Percentiles rank a stretch among this genome's conserved stretches.
Evolutionary conservation across 1,140 invertebrate species (phyloP).

Genomic region (Leptonema lineaticorne): DNA sequence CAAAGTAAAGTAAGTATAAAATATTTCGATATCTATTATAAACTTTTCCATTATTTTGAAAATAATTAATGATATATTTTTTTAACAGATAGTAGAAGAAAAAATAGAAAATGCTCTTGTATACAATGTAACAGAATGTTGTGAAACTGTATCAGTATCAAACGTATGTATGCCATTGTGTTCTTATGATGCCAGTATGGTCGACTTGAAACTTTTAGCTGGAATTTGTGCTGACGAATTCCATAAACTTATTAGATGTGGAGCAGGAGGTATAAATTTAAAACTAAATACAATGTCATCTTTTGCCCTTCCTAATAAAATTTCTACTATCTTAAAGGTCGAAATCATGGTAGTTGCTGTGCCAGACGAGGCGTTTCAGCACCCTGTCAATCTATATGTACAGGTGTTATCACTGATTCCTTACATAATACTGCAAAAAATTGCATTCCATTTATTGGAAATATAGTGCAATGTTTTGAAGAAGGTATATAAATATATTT

Average conservation of each 20-base stretch:
- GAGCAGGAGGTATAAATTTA: conserved; percentile 53
- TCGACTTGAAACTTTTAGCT: conserved; percentile 68
- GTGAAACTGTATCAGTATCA: conserved; percentile 67
- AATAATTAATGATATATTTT: not conserved
- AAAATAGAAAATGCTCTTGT: conserved; percentile 55
- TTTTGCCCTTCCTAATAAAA: too few relatives aligned
- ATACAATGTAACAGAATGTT: conserved; percentile 80
- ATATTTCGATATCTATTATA: not conserved
- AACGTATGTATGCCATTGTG: conserved; percentile 76
- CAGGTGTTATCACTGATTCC: conserved; percentile 63
- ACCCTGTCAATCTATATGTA: conserved; percentile 71
- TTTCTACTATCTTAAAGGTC: conserved; percentile 50
- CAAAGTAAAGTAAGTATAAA: conserved; percentile 57
- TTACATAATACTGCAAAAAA: conserved; percentile 55
- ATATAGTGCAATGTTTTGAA: conserved; percentile 82
- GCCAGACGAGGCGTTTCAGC: conserved; percentile 68
- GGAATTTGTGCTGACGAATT: conserved; percentile 66
- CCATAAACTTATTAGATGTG: conserved; percentile 63
- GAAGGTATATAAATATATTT: conserved; percentile 61
- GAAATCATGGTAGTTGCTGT: conserved; percentile 76
- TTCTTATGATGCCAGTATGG: conserved; percentile 77
- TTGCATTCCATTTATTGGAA: conserved; percentile 78
- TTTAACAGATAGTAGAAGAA: conserved; percentile 56
- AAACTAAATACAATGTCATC: too few relatives aligned
- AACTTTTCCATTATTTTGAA: not conserved